phyloP scores from a whole-genome alignment of 2,888 invertebrate genomes.

The Troides helena region DNA sequence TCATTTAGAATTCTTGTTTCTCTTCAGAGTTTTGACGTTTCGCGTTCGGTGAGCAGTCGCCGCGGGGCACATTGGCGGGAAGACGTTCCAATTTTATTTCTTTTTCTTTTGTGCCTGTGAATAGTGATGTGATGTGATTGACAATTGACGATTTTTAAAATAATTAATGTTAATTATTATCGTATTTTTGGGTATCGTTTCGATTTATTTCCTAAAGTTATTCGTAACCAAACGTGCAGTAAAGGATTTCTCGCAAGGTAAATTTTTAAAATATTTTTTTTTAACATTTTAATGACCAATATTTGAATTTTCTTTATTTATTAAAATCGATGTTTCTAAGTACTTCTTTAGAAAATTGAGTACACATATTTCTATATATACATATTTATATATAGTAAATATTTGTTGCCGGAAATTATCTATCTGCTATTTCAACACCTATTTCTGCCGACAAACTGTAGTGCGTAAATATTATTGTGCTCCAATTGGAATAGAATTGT shows the following conservation, averaged over 20 bases:
- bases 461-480: no score
- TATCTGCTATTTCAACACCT: no score
- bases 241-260: slow-evolving; percentile 16
- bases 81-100: slow-evolving; percentile 40
- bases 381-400: no score
- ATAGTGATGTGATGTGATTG: slow-evolving; percentile 64
- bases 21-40: slow-evolving; percentile 33
- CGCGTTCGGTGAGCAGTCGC: slow-evolving; percentile 27
- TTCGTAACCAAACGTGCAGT: slow-evolving; percentile 32
- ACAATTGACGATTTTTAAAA: slow-evolving; percentile 39
- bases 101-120: slow-evolving; percentile 48
- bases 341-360: no score
- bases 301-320: background rate
- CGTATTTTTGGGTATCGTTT: slow-evolving; percentile 49
- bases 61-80: slow-evolving; percentile 55
- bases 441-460: no score
- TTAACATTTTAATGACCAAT: background rate
- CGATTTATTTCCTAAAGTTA: slow-evolving; percentile 52
- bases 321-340: no score
- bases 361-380: no score
- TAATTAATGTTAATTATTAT: slow-evolving; percentile 60
- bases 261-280: background rate
- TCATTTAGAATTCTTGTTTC: slow-evolving; percentile 34
- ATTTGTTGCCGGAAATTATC: no score
- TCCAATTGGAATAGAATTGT: no score